Conservation (phyloP, 2,888 invertebrate species). For the Desoria tigrina region DNA sequence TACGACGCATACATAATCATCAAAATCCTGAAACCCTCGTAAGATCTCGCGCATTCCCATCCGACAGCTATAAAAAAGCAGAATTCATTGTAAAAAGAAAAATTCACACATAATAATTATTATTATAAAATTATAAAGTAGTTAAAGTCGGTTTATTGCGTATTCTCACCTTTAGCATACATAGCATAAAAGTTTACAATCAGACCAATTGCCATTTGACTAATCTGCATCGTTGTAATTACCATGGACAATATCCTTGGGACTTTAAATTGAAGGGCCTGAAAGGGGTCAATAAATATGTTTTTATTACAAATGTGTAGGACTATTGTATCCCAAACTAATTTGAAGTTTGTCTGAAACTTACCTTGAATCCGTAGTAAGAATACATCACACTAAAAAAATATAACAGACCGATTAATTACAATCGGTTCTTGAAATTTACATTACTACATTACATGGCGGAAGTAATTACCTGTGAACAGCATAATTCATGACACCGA, state of each 20-base stretch:
- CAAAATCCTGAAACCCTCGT: constrained; percentile 67
- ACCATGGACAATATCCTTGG: constrained; percentile 66
- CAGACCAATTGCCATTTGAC: constrained; percentile 92
- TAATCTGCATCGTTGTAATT: constrained; percentile 84
- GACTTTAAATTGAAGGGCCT: constrained; percentile 41
- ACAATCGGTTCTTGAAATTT: neutral
- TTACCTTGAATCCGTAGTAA: constrained; percentile 45
- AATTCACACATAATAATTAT: neutral
- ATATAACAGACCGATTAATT: neutral
- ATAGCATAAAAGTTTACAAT: constrained; percentile 81
- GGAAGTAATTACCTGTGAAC: constrained; percentile 42
- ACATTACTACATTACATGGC: too few relatives aligned
- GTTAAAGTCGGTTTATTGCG: neutral
- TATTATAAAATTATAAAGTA: neutral
- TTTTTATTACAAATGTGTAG: neutral
- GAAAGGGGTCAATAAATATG: neutral
- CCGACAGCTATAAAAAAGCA: constrained; percentile 28
- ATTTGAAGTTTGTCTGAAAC: too few relatives aligned
- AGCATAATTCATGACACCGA: constrained; percentile 51
- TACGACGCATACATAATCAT: constrained; percentile 93
- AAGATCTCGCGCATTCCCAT: constrained; percentile 43
- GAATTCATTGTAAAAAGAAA: neutral
- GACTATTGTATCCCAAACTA: too few relatives aligned
- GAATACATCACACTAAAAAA: constrained; percentile 39
- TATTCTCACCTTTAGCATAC: constrained; percentile 42